Base-by-base conservation (phyloP, 2,888 invertebrate genomes). In the Anoplius nigerrimus region DNA sequence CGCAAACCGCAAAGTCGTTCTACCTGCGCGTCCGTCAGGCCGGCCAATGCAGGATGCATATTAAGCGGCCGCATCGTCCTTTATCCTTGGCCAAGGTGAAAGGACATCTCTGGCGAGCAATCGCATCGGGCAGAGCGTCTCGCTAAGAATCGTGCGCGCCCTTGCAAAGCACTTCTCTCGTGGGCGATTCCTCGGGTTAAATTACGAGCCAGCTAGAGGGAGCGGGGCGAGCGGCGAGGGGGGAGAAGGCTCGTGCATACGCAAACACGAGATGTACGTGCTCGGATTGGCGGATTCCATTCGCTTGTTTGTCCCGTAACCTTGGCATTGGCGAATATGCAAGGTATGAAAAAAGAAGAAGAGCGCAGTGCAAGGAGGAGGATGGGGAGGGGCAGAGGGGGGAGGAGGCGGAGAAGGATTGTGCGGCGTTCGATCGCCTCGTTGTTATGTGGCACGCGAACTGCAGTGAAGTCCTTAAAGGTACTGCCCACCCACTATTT, bases 221-320 rank as follows among this genome's bases (percentile, higher is more conserved):
- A 34, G 34, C 56, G 20, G 6, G 42, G 42, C 16, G 42, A 53
- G 48, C 43, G 54, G 27, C 57, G 2, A 51, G 61, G 24, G 42
- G 27, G 51, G 64, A 59, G 43, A 56, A 56, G 59, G 66, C 21
- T 24, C 57, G 71, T 63, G 75, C 77, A 77, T 78, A 74, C 71
- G 66, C 73, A 78, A 78, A 77, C 66, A 62, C 8, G 51, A 64
- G 69, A 57, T 34, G 71, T 77, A 78, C 78, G 78, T 78, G 78
- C 67, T 15, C 61, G 64, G 78, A 70, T 78, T 78, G 52, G 59
- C 61, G 62, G 65, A 76, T 78, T 66, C 58, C 46, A 52, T 18
- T 48, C 2, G 45, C 45, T 66, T 60, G 65, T 67, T 71, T 62
- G 62, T 53, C 65, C 45, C 55, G 56, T 57, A 71, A 78, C 78